A percentile compares a stretch with the other conserved stretches of the same genome.
These are phyloP conservation scores for Endomychus coccineus DNA, from an alignment of 2,888 invertebrate genomes.

Conservation along the genomic window DNA sequence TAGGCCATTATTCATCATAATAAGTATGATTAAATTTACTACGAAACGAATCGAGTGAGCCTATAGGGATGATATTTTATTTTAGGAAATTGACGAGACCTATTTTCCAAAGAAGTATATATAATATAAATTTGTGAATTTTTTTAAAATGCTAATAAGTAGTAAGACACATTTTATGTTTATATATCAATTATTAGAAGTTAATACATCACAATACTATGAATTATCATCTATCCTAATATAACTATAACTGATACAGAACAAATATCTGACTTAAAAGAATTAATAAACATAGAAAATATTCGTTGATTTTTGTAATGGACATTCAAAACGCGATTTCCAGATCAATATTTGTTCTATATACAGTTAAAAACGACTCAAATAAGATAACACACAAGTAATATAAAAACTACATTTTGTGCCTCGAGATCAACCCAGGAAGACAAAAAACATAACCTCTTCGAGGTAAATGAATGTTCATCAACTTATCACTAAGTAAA, in stretches of 20 bases:
- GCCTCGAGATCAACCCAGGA: conserved; percentile 44
- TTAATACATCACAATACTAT: conserved; percentile 35
- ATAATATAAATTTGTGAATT: conserved; percentile 13
- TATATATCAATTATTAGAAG: conserved; percentile 21
- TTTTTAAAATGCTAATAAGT: conserved; percentile 36
- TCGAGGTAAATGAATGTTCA: conserved; percentile 26
- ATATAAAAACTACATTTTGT: conserved; percentile 31
- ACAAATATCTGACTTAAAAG: conserved; percentile 34
- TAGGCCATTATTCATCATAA: too few species aligned
- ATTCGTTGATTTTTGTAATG: conserved; percentile 12
- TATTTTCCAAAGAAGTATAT: too few species aligned
- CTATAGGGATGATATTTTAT: too few species aligned
- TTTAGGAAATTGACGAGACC: too few species aligned
- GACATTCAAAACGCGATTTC: background rate
- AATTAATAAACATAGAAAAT: conserved; percentile 12
- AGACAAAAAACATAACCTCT: conserved; percentile 38
- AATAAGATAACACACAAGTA: conserved; percentile 20
- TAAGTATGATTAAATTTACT: too few species aligned
- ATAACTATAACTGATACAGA: conserved; percentile 26
- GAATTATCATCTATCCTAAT: conserved; percentile 22
- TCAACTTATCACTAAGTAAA: conserved; percentile 16
- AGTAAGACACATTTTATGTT: conserved; percentile 40
- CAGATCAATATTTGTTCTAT: conserved; percentile 34
- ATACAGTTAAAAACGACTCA: conserved; percentile 24
- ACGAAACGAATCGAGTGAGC: too few species aligned